phyloP scores from a whole-genome alignment of 2,113 vertebrate species.

The Fregata magnificens region DNA sequence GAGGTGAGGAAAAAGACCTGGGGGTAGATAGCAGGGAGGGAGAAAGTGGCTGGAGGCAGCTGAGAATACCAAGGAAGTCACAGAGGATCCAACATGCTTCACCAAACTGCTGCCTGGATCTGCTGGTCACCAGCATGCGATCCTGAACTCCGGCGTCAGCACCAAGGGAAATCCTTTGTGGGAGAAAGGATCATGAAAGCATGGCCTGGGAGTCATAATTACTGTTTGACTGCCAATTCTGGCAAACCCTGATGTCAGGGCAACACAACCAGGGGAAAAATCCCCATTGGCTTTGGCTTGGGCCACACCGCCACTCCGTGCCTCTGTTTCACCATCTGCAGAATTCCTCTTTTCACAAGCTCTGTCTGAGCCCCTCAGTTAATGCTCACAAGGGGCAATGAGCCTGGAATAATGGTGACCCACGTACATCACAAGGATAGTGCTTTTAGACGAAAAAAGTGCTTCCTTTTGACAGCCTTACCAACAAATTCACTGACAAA shows the following conservation, averaged over 20 bases:
- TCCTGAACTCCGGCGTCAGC: fast-evolving
- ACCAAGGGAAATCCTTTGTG: background rate
- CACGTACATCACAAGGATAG: background rate
- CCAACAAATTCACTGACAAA: background rate
- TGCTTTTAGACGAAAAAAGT: background rate
- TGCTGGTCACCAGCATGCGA: fast-evolving
- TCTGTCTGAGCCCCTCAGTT: background rate
- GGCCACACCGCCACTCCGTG: fast-evolving
- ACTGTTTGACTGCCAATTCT: background rate
- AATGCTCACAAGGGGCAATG: background rate
- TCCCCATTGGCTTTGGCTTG: background rate
- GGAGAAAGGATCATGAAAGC: background rate
- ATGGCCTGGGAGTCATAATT: background rate
- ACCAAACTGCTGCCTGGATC: background rate
- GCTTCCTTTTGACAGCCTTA: background rate
- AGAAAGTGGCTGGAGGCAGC: background rate
- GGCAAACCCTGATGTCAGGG: background rate
- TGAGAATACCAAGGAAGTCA: background rate
- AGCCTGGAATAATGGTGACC: background rate
- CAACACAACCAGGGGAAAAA: background rate
- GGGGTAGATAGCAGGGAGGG: background rate
- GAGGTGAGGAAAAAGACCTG: background rate
- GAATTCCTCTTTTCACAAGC: background rate
- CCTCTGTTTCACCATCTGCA: background rate
- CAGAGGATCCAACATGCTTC: background rate